Conservation (phyloP, 2,888 invertebrate species). For the Glyphotaelius pellucidus region DNA sequence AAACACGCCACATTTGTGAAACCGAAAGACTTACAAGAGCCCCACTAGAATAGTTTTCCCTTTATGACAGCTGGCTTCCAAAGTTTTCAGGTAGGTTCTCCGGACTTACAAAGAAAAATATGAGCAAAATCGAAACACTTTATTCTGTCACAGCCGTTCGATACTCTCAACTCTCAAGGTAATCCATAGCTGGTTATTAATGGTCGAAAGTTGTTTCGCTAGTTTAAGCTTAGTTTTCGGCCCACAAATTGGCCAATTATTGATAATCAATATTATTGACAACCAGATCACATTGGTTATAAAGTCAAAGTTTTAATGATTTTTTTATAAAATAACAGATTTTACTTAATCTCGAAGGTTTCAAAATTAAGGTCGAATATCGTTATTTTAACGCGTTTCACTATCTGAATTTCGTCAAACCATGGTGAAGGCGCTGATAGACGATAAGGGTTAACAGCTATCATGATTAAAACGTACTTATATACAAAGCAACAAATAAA, state of each 20-base stretch:
- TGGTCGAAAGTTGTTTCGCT: not conserved
- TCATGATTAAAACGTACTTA: too few relatives aligned
- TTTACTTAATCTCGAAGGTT: too few relatives aligned
- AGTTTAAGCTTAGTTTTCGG: not conserved
- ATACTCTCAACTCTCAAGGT: not conserved
- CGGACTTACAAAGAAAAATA: conserved; percentile 60
- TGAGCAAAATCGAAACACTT: conserved; percentile 25
- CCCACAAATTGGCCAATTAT: not conserved
- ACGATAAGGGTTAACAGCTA: too few relatives aligned
- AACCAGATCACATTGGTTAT: not conserved
- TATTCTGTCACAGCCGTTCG: conserved; percentile 18
- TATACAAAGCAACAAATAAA: too few relatives aligned
- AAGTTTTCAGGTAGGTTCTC: conserved; percentile 58
- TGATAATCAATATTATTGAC: too few relatives aligned
- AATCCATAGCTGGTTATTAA: not conserved
- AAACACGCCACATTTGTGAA: conserved; percentile 56
- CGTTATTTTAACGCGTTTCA: too few relatives aligned
- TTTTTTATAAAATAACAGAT: too few relatives aligned
- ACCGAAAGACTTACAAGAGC: conserved; percentile 49
- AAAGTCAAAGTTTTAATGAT: too few relatives aligned
- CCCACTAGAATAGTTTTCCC: conserved; percentile 56
- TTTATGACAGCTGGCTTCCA: conserved; percentile 62
- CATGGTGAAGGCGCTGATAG: too few relatives aligned
- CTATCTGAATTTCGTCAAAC: too few relatives aligned
- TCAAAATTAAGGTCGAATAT: too few relatives aligned